Conservation (phyloP, 2,888 invertebrate genomes). For the Odontomyia ornata region DNA sequence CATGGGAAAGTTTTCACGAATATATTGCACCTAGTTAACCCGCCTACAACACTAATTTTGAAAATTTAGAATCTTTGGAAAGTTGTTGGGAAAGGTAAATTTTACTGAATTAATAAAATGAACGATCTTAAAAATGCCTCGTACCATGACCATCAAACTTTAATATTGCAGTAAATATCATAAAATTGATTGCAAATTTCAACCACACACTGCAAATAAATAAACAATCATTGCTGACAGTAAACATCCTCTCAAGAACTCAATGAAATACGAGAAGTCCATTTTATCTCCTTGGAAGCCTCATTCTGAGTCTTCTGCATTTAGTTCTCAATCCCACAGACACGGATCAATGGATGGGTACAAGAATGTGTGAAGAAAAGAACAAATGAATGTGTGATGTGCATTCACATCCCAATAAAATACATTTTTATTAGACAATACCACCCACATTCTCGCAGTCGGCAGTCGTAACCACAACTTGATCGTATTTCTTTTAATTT, state of each 20-base stretch:
- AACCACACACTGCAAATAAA: neutral
- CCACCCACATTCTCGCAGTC: slow-evolving; percentile 23
- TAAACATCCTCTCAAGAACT: neutral
- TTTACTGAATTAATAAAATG: no score
- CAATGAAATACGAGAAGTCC: neutral
- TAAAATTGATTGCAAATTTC: neutral
- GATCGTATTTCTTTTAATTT: slow-evolving; percentile 22
- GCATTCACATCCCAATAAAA: neutral
- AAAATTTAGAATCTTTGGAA: no score
- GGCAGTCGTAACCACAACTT: neutral
- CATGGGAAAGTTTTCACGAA: no score
- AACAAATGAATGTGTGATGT: neutral
- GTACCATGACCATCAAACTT: no score
- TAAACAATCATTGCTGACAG: neutral
- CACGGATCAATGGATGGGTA: no score
- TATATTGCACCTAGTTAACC: no score
- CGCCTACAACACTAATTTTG: no score
- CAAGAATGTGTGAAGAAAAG: neutral
- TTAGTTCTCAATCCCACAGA: neutral
- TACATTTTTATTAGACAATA: neutral
- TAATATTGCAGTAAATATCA: no score
- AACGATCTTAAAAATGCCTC: no score
- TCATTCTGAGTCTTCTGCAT: neutral
- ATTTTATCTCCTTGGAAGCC: neutral
- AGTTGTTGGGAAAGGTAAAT: no score